A percentile compares a stretch with the other conserved stretches of the same genome.
Evolutionary conservation across 2,888 invertebrate species (phyloP).

Genomic region (Agelastica alni): DNA sequence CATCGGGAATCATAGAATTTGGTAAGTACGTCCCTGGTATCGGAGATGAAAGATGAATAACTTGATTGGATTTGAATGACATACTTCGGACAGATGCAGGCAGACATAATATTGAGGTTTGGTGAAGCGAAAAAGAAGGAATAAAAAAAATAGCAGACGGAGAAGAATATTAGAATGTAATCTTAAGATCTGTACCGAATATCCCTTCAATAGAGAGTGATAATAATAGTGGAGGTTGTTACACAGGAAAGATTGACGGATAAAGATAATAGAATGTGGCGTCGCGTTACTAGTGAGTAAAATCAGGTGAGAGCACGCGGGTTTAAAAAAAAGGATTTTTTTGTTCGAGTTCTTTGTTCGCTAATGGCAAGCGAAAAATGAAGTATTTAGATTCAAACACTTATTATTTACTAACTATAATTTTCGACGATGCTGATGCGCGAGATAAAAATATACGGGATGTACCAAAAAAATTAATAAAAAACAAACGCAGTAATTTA

Average conservation of each 20-base stretch:
- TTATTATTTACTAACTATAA: no score
- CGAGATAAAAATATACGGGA: no score
- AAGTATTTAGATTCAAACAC: no score
- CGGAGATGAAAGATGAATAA: conserved; percentile 21
- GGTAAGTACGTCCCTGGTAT: no score
- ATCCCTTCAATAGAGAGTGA: conserved; percentile 41
- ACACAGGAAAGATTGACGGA: conserved; percentile 36
- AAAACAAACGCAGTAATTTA: no score
- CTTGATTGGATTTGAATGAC: conserved; percentile 31
- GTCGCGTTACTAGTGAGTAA: neutral
- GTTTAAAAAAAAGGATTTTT: no score
- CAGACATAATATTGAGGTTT: conserved; percentile 37
- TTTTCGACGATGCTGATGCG: no score
- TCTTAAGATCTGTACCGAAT: conserved; percentile 43
- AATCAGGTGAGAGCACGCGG: neutral
- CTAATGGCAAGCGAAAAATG: no score
- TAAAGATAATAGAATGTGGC: conserved; percentile 26
- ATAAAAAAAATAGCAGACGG: conserved; percentile 32
- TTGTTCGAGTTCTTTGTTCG: no score
- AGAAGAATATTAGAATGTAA: conserved; percentile 43
- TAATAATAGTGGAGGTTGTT: conserved; percentile 44
- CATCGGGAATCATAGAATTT: no score
- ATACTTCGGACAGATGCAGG: conserved; percentile 34
- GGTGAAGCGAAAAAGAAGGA: conserved; percentile 38
- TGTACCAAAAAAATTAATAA: no score